Base-by-base conservation (phyloP, 2,888 invertebrate species). In the Frankliniella fusca region DNA sequence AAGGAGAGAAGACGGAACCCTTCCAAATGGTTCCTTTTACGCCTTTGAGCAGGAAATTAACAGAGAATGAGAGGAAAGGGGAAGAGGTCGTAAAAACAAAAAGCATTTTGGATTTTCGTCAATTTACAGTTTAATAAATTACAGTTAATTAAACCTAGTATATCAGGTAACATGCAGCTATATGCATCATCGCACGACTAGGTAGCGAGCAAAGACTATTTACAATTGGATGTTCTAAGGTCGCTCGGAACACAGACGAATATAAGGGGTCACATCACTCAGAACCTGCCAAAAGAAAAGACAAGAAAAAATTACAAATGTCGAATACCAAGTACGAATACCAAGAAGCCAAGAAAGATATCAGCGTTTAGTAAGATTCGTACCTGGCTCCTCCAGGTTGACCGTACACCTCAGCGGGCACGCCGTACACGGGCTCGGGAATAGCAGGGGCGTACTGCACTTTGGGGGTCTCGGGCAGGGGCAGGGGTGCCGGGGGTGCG, bases 71-170 rank as follows among this genome's bases (percentile, higher is more conserved):
- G 15, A 54, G 11, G 15, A 18, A 61, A 9, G 70, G 23, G 70
- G 23, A 9, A 23, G n/a, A 2, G 70, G 23, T 23, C 23, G 9
- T 76, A 9, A 76, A 11, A 76, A 61, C 61, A 61, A 15, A 7
- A 11, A 76, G 10, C 38, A 12, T 76, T 27, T 23, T 12, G 70
- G 70, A 15, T 20, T 54, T 54, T 54, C 54, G 15, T 54, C 20
- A 54, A 23, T 27, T 76, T 12, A 76, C 27, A 76, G 61, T 76
- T 76, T 76, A 76, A 76, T 76, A 76, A 76, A 76, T 76, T 76
- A 76, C 23, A 61, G 70, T 27, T 12, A 23, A 76, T 76, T 76
- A 76, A 23, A 27, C 70, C 27, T 76, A 27, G 70, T 23, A 27
- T 12, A 27, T 76, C 12, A 76, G 54, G 20, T 20, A 15, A 54